Conservation (phyloP, 23 tunicate species). For the Botrylloides violaceus region DNA sequence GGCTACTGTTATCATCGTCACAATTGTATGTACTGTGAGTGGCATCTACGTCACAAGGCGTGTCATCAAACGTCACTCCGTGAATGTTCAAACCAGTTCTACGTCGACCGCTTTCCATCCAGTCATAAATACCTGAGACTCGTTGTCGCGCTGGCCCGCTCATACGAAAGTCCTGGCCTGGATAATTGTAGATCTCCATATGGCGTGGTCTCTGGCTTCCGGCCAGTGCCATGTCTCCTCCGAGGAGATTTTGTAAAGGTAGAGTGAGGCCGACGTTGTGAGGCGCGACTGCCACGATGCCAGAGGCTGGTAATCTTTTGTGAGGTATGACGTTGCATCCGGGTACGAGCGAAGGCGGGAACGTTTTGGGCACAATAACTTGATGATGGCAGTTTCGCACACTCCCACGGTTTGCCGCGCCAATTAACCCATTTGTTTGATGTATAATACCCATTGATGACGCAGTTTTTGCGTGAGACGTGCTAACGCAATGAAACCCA, state of each 20-base stretch:
- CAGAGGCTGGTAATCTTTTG: constrained; percentile 35
- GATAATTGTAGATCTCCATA: constrained; percentile 26
- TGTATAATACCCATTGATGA: constrained; percentile 83
- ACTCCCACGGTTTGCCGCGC: constrained; percentile 69
- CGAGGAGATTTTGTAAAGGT: constrained; percentile 57
- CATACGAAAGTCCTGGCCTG: constrained; percentile 32
- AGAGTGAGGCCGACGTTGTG: constrained; percentile 71
- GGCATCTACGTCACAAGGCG: constrained; percentile 2
- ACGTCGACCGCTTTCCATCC: constrained; percentile 38
- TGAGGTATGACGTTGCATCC: constrained; percentile 41
- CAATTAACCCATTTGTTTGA: constrained; percentile 46
- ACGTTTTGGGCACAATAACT: constrained; percentile 68
- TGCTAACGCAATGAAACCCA: constrained; percentile 56
- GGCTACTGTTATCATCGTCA: not conserved
- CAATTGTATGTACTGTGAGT: no score
- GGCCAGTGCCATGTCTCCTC: constrained; percentile 17
- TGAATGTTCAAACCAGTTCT: constrained; percentile 44
- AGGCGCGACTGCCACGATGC: constrained; percentile 59
- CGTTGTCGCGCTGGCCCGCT: constrained; percentile 19
- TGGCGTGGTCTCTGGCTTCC: constrained; percentile 1
- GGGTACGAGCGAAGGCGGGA: constrained; percentile 62
- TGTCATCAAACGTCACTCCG: not conserved
- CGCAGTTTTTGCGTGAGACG: constrained; percentile 86
- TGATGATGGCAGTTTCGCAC: constrained; percentile 15
- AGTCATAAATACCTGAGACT: constrained; percentile 85